Evolutionary conservation across 2,888 invertebrate species (phyloP), one percentile per base, ranked within the genome.

Genomic region (Thymelicus sylvestris): DNA sequence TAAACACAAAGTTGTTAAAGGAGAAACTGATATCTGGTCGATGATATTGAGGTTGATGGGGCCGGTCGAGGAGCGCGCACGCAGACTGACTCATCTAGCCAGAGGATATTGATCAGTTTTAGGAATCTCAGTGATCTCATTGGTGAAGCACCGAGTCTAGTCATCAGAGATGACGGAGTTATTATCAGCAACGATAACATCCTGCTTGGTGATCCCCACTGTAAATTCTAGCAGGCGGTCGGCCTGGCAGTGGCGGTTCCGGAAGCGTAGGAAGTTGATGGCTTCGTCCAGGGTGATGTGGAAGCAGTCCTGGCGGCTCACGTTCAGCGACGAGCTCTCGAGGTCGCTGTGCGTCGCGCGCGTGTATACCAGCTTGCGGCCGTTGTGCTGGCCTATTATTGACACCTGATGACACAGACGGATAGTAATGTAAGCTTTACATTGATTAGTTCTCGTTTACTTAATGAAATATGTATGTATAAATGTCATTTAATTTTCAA

Each of bases 271-370:
- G 83, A 88, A 92, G 83, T 92, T 91, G 59, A 87, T 80, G 0
- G 91, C 88, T 76, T 92, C 91, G 69, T 92, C 91, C 8, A 89
- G 80, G 0, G 89, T 86, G 6, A 93, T 82, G 74, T 89, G 86
- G 85, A 93, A 93, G 80, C 92, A 92, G 76, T 92, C 93, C 77
- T 90, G 88, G 0, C 89, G 85, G 72, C 83, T 85, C 63, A 87
- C 80, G 78, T 86, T 89, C 7, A 87, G 74, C 0, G 87, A 79
- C 0, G 85, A 78, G 74, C 83, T 87, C 73, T 93, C 93, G n/a
- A 92, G 80, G 76, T 93, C 92, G 80, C 90, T 88, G 83, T 93
- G 93, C 0, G 91, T 88, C 12, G 81, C 78, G 24, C 93, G 81
- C n/a, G 80, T 75, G 82, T 92, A 93, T 3, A 81, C 80, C 1